Evolutionary conservation across 2,888 invertebrate genomes (phyloP), one percentile per base, ranked within the genome.

Genomic region (Agrochola circellaris): DNA sequence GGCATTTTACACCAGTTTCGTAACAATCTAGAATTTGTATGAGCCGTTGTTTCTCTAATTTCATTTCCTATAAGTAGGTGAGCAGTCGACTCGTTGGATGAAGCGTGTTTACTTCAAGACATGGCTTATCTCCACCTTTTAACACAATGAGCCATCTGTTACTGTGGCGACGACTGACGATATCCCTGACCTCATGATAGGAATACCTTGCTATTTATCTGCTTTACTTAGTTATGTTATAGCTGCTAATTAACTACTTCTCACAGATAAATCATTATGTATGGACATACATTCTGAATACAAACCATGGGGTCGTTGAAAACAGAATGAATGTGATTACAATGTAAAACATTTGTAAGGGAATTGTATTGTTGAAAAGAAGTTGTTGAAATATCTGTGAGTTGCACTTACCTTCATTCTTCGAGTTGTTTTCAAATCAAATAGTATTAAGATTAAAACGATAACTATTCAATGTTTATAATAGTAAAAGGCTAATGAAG

Each of bases 81-180:
- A 86, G 58, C 60, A 66, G 69, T 73, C 62, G 73, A 73, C 42
- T 81, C 23, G 66, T 67, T 58, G 45, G 68, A 76, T 80, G 79
- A 81, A 81, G 69, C 74, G 75, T 80, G 83, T 83, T 84, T 60
- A 85, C 83, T 86, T 66, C 79, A 87, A 92, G 90, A 82, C 91
- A 91, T 92, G 93, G 88, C 93, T 95, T 95, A 95, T 95, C 94
- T 93, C 87, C 81, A 79, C 79, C 86, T 89, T 87, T 89, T 88
- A 91, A 91, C 90, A 95, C 94, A 95, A 94, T 92, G 89, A 90
- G 91, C 93, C 95, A 95, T 95, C 93, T 95, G 96, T 94, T 93
- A 79, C 86, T 83, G 81, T 79, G 86, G 91, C 90, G 95, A 92
- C 92, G 94, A 94, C 89, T 92, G 95, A 95, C 93, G 92, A 90